phyloP scores from a whole-genome alignment of 1,140 invertebrate species.

The Odontomachus brunneus region DNA sequence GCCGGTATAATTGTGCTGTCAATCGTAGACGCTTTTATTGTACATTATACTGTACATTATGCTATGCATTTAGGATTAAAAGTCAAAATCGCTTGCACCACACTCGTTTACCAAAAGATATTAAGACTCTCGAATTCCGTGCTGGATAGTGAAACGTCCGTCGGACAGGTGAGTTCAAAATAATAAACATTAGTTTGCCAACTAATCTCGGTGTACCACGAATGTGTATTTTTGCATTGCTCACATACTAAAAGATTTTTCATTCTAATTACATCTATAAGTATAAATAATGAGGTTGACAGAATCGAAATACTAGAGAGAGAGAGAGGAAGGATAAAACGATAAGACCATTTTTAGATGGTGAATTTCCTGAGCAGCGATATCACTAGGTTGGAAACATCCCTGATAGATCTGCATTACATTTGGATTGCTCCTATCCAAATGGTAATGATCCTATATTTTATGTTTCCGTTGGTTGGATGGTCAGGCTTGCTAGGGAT shows the following conservation, averaged over 20 bases:
- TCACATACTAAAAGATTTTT: constrained; percentile 15
- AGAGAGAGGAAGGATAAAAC: too few species aligned
- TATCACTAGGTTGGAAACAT: constrained; percentile 90
- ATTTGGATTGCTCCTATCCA: constrained; percentile 94
- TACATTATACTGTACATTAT: constrained; percentile 93
- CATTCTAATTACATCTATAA: not conserved
- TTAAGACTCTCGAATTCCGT: constrained; percentile 74
- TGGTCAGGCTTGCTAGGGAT: constrained; percentile 92
- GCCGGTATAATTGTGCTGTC: constrained; percentile 89
- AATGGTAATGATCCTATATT: constrained; percentile 90
- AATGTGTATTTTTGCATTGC: too few species aligned
- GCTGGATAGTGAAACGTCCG: constrained; percentile 78
- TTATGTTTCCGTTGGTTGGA: constrained; percentile 92
- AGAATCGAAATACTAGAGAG: not conserved
- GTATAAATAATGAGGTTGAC: not conserved
- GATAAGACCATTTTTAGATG: constrained; percentile 89
- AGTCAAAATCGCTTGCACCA: constrained; percentile 91
- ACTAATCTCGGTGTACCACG: too few species aligned
- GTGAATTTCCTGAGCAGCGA: constrained; percentile 97
- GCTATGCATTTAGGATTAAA: constrained; percentile 92
- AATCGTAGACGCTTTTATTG: constrained; percentile 89
- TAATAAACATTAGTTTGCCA: too few species aligned
- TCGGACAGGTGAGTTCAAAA: constrained; percentile 74
- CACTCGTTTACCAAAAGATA: constrained; percentile 93
- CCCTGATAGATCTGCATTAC: constrained; percentile 90